Conservation (phyloP, 92 coral and sea anemone genomes). For the Umimayanthus kanabou region DNA sequence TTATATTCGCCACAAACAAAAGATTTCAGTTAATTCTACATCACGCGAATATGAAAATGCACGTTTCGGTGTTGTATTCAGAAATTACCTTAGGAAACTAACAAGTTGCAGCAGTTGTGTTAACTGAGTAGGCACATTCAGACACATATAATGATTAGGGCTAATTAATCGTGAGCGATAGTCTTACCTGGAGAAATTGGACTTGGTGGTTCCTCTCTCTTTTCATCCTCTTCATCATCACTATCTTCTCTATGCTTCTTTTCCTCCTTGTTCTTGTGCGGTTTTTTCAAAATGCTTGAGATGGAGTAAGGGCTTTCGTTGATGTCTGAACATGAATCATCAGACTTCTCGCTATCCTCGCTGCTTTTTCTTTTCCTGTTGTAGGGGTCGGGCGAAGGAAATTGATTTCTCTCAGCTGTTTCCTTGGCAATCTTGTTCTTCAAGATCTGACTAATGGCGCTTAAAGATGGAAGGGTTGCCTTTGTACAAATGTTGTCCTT, state of each 20-base stretch:
- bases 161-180: slow-evolving; percentile 51
- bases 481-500: slow-evolving; percentile 82
- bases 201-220: slow-evolving; percentile 50
- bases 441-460: slow-evolving; percentile 90
- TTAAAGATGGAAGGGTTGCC: slow-evolving; percentile 86
- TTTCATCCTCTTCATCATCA: slow-evolving; percentile 24
- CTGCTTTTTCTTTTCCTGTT: slow-evolving; percentile 52
- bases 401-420: slow-evolving; percentile 66
- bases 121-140: background rate
- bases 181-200: slow-evolving; percentile 48
- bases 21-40: slow-evolving; percentile 16
- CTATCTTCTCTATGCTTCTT: slow-evolving; percentile 38
- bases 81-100: background rate
- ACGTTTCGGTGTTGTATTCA: background rate
- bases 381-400: slow-evolving; percentile 56
- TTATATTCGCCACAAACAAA: slow-evolving; percentile 43
- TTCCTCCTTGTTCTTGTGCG: slow-evolving; percentile 36
- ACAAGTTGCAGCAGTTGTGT: background rate
- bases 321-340: slow-evolving; percentile 17
- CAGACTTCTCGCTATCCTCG: slow-evolving; percentile 37
- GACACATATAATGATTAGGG: background rate
- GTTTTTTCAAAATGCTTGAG: slow-evolving; percentile 35
- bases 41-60: slow-evolving; percentile 30
- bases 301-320: slow-evolving; percentile 37
- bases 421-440: slow-evolving; percentile 80